A percentile compares a stretch with the other conserved stretches of the same genome.
phyloP scores from a whole-genome alignment of 2,888 invertebrate genomes.

The Linnaemya tessellans region DNA sequence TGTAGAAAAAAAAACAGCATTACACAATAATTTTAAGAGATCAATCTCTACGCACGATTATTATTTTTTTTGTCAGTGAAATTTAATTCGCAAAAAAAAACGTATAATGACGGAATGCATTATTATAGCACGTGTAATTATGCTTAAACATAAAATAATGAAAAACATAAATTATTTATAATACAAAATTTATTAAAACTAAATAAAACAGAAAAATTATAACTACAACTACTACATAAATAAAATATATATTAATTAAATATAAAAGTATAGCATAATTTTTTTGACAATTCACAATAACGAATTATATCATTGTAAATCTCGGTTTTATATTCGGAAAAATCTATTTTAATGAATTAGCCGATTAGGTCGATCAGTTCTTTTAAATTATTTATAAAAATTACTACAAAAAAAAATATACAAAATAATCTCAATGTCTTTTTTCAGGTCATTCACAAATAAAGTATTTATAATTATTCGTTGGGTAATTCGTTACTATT shows the following conservation, averaged over 20 bases:
- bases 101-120: background rate
- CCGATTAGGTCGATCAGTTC: too few relatives aligned
- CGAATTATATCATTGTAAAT: background rate
- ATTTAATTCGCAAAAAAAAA: background rate
- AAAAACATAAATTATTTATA: background rate
- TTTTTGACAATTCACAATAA: background rate
- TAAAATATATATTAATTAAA: background rate
- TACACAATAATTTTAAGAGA: too few relatives aligned
- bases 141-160: slow-evolving; percentile 5
- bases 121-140: background rate
- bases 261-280: background rate
- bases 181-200: background rate
- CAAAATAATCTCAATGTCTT: slow-evolving; percentile 34
- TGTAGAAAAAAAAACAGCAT: too few relatives aligned
- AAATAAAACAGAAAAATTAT: slow-evolving; percentile 1
- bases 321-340: background rate
- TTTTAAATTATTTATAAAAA: slow-evolving; percentile 19
- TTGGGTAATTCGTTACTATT: slow-evolving; percentile 66
- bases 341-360: background rate
- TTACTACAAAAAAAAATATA: slow-evolving; percentile 6
- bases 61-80: background rate
- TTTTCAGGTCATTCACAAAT: slow-evolving; percentile 3
- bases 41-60: too few relatives aligned
- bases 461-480: slow-evolving; percentile 40
- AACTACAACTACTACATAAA: background rate